A percentile compares a stretch with the other conserved stretches of the same genome.
These are phyloP conservation scores for Smittia sp. DNA, from an alignment of 2,888 invertebrate genomes.

Conservation along the genomic window DNA sequence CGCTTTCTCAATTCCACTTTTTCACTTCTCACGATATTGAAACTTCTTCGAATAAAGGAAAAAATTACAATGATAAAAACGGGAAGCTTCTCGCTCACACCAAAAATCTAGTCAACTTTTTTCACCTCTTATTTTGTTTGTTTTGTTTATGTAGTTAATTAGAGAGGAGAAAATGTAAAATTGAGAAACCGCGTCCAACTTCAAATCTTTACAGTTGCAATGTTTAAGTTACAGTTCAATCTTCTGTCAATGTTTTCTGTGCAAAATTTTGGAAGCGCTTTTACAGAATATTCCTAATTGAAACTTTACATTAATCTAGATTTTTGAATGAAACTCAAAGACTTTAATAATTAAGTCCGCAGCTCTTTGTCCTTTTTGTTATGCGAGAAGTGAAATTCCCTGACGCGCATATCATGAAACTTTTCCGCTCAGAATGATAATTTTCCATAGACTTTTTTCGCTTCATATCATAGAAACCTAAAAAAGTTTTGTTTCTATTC, in stretches of 20 bases:
- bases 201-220: not conserved
- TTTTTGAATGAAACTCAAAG: not conserved
- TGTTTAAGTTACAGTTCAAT: not conserved
- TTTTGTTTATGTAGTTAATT: slow-evolving; percentile 35
- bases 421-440: not conserved
- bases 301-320: not conserved
- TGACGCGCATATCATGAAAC: not conserved
- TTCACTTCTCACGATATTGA: not conserved
- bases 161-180: not conserved
- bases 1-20: not conserved
- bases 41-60: not conserved
- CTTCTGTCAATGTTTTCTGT: not conserved
- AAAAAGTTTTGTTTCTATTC: slow-evolving; percentile 34
- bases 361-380: not conserved
- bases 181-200: not conserved
- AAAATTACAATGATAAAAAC: not conserved
- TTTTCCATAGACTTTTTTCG: not conserved
- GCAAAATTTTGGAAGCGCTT: not conserved
- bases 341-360: not conserved
- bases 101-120: slow-evolving; percentile 40
- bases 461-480: slow-evolving; percentile 26
- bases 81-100: not conserved
- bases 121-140: slow-evolving; percentile 34
- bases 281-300: not conserved
- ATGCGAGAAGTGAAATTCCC: not conserved